Evolutionary conservation across 2,888 invertebrate species (phyloP), one percentile per base, ranked within the genome.

Genomic region (Alviniconcha strummeri): DNA sequence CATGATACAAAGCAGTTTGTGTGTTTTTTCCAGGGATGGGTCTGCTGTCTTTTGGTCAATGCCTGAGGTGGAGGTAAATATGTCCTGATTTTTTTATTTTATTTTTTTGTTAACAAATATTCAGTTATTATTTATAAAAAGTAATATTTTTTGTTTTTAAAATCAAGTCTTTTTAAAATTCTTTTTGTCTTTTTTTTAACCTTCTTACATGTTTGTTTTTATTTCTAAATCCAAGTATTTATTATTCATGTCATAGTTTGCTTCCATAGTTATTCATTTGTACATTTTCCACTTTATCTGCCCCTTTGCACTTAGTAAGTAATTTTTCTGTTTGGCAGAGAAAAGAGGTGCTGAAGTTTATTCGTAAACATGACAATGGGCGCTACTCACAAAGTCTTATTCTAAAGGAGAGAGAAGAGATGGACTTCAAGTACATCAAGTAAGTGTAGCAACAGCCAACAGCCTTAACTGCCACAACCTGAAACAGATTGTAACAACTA

Each of bases 21-120:
- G n/a, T n/a, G n/a, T n/a, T n/a, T 36, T 36, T 89, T 91, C 97
- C 92, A 95, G 97, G 67, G 98, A 98, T 93, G 99, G 99, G 0
- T 96, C 97, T 4, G 96, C 97, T 0, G 97, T 98, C 0, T 96
- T 98, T 84, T 93, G 93, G 93, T 92, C 92, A 85, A 89, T 93
- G 83, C 89, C 91, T 64, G 90, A 89, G 79, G 86, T 86, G 74
- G 93, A 93, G 89, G 92, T 92, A 84, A 77, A 85, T 83, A 36
- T 36, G 36, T 36, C 36, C 36, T 36, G 36, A 36, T 36, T 36
- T 36, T 36, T 36, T 0, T 36, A 1, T 36, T 36, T 36, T 36
- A 1, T 52, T 11, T 74, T 52, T n/a, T 80, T 54, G 52, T 9
- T 77, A 55, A 55, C 64, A 64, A 64, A 60, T 15, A 9, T 15